phyloP scores from a whole-genome alignment of 2,113 vertebrate genomes.

The Chaetops frenatus region DNA sequence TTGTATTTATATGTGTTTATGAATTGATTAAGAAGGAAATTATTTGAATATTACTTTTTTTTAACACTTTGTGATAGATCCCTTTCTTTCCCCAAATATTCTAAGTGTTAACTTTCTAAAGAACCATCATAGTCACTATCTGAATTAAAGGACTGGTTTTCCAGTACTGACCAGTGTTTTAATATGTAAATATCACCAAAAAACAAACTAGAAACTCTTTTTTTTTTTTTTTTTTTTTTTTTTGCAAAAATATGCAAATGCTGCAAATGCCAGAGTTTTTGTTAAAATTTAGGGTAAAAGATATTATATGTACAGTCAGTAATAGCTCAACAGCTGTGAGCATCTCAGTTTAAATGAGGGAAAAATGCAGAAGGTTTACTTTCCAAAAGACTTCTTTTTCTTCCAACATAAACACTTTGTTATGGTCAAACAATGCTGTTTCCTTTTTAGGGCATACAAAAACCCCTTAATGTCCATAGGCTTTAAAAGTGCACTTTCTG shows the following conservation, averaged over 20 bases:
- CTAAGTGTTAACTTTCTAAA: not conserved
- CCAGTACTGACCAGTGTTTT: not conserved
- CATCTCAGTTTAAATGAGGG: not conserved
- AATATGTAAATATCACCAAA: not conserved
- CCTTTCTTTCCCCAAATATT: not conserved
- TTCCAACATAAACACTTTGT: not conserved
- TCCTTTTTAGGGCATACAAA: not conserved
- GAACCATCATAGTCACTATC: not conserved
- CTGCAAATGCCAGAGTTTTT: not conserved
- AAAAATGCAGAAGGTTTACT: not conserved
- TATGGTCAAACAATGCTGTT: not conserved
- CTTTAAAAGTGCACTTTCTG: not conserved
- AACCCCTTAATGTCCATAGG: not conserved
- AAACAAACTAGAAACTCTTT: not conserved
- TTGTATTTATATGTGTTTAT: not conserved
- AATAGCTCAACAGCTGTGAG: not conserved
- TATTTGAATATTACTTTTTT: not conserved
- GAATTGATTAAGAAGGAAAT: not conserved
- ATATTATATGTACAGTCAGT: not conserved
- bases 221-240: not conserved
- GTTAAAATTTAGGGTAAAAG: not conserved
- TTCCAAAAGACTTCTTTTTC: not conserved
- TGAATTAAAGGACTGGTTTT: not conserved
- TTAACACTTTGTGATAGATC: not conserved
- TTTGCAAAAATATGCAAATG: not conserved